Conservation (phyloP, 2,113 vertebrate genomes). For the Cyrtonyx montezumae region DNA sequence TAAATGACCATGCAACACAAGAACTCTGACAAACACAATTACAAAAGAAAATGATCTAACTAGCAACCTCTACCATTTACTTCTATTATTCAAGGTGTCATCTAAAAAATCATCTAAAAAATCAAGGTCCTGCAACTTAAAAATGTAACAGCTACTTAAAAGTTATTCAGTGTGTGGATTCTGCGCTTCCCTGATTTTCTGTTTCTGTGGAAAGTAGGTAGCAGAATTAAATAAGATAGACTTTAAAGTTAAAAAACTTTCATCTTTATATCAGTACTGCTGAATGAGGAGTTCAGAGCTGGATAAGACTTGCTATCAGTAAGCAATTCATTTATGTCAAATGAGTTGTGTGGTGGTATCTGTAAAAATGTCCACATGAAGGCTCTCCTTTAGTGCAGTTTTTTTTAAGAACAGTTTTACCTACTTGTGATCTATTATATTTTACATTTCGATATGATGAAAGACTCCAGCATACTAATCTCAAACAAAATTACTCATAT, state of each 20-base stretch:
- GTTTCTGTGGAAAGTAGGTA: background rate
- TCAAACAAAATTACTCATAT: background rate
- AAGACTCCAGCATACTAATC: background rate
- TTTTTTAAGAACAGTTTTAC: background rate
- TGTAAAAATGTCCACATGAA: background rate
- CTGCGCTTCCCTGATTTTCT: background rate
- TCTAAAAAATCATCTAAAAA: background rate
- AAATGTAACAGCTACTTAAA: background rate
- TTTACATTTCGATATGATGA: background rate
- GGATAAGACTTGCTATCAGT: background rate
- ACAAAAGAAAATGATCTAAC: background rate
- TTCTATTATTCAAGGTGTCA: background rate
- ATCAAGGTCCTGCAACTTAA: background rate
- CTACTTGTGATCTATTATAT: background rate
- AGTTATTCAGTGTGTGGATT: background rate
- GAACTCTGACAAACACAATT: background rate
- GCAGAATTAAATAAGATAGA: background rate
- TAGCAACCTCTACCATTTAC: background rate
- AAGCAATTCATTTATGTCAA: background rate
- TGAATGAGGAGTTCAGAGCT: too few relatives aligned
- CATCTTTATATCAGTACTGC: background rate
- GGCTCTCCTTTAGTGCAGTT: rapidly evolving
- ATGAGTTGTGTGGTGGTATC: too few relatives aligned
- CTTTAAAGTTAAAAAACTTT: background rate
- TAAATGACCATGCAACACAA: background rate